Conservation (phyloP, 92 coral and sea anemone genomes). For the Ricordea florida region DNA sequence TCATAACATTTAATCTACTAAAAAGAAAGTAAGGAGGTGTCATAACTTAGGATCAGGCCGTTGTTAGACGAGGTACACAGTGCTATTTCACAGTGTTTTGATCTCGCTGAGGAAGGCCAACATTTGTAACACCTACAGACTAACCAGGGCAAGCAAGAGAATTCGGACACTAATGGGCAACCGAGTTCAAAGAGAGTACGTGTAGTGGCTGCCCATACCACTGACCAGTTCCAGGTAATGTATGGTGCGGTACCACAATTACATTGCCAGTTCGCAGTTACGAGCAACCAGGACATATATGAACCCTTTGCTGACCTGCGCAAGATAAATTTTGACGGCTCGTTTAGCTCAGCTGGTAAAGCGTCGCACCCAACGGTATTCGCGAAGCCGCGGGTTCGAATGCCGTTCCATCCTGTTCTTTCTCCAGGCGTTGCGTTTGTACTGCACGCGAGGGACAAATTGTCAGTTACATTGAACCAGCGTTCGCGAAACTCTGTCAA, state of each 20-base stretch:
- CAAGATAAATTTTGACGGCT: neutral
- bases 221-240: slow-evolving; percentile 92
- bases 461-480: too few species aligned
- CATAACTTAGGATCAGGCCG: slow-evolving; percentile 30
- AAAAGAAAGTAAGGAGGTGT: too few species aligned
- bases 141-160: slow-evolving; percentile 95
- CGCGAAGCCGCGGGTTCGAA: too few species aligned
- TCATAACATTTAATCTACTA: neutral
- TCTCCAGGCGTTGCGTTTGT: too few species aligned
- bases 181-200: slow-evolving; percentile 93
- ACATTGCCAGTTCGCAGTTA: slow-evolving; percentile 18
- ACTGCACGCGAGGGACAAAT: too few species aligned
- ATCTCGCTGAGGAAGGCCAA: slow-evolving; percentile 50
- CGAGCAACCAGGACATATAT: too few species aligned
- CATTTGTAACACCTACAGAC: slow-evolving; percentile 72
- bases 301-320: slow-evolving; percentile 1
- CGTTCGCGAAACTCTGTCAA: too few species aligned
- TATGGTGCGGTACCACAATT: neutral
- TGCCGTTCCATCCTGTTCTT: too few species aligned
- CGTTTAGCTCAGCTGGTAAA: too few species aligned
- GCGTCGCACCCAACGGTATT: too few species aligned
- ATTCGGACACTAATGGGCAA: slow-evolving; percentile 87
- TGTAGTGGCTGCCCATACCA: slow-evolving; percentile 84
- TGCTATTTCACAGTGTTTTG: slow-evolving; percentile 18
- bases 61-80: slow-evolving; percentile 43